Evolutionary conservation across 2,888 invertebrate genomes (phyloP).

Genomic region (Phyllotreta cruciferae): DNA sequence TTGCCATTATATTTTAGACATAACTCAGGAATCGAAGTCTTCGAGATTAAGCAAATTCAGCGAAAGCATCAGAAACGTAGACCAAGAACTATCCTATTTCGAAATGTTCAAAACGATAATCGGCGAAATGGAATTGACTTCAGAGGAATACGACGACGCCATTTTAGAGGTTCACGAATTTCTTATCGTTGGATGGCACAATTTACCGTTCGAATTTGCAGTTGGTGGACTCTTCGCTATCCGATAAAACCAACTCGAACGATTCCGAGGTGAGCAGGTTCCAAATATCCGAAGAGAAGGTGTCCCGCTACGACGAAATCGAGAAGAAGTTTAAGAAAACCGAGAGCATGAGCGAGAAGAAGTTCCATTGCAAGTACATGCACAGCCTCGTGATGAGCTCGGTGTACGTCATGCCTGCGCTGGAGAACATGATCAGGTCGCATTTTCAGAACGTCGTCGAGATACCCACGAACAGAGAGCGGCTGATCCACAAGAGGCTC

Average conservation of each 20-base stretch:
- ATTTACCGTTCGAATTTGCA: too few relatives aligned
- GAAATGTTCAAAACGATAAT: too few relatives aligned
- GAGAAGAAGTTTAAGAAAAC: too few relatives aligned
- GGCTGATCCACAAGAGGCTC: slow-evolving; percentile 49
- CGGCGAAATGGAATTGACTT: too few relatives aligned
- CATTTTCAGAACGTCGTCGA: neutral
- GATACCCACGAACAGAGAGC: slow-evolving; percentile 54
- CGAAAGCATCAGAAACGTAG: neutral
- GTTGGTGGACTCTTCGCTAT: too few relatives aligned
- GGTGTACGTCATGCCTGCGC: slow-evolving; percentile 23
- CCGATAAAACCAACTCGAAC: too few relatives aligned
- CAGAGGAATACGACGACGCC: too few relatives aligned
- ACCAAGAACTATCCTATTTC: neutral
- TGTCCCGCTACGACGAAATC: too few relatives aligned
- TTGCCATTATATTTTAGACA: too few relatives aligned
- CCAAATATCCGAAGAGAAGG: too few relatives aligned
- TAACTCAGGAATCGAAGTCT: slow-evolving; percentile 2
- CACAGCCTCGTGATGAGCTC: slow-evolving; percentile 30
- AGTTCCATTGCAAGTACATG: slow-evolving; percentile 24
- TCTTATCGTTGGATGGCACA: slow-evolving; percentile 24
- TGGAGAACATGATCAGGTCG: slow-evolving; percentile 26
- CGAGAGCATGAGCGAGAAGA: neutral
- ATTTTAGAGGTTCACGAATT: slow-evolving; percentile 18
- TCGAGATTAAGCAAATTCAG: neutral
- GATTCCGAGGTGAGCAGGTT: too few relatives aligned